Base-by-base conservation (phyloP, 2,888 invertebrate genomes). In the Anagyrus pseudococci region DNA sequence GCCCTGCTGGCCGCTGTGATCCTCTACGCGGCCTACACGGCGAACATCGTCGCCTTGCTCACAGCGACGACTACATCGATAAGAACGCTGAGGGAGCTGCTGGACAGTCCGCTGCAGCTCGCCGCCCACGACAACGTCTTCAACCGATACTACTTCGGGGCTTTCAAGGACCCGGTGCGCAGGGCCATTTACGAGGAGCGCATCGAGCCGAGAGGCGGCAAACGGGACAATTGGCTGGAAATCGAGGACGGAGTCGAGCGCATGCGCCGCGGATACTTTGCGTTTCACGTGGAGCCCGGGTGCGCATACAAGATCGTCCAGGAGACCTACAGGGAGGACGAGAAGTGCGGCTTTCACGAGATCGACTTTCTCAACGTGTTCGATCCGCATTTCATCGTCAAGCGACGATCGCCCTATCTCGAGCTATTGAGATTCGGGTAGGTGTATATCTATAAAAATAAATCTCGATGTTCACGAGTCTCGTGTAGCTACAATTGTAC, bases 21-120 rank as follows among this genome's bases (percentile, higher is more conserved):
- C 70, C 81, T 91, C 0, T 91, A 90, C 74, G 88, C 89, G 0
- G 89, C 91, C 0, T 91, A 90, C 72, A 86, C 91, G 0, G 91
- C 91, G 0, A 90, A 90, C 71, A 91, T 91, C 49, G 91, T 91
- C 0, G 89, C 90, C 1, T 78, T 91, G 1, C 82, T 91, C 0
- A 90, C 91, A 73, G 89, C 90, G 0, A 89, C 90, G 25, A 89
- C 90, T 0, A 85, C 85, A 1, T 86, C 87, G 68, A 89, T 91
- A 59, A 84, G 84, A 69, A 87, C 86, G 0, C 73, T 89, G 10
- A 81, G 84, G 1, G 89, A 90, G 73, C 81, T 91, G 23, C 77
- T 89, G 2, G 83, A 86, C 64, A 90, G 90, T 1, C 84, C 89
- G 15, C 77, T 91, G 15, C 84, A 84, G 67, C 83, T 90, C 50